Conservation (phyloP, 1,140 invertebrate species). For the Telenomus remus region DNA sequence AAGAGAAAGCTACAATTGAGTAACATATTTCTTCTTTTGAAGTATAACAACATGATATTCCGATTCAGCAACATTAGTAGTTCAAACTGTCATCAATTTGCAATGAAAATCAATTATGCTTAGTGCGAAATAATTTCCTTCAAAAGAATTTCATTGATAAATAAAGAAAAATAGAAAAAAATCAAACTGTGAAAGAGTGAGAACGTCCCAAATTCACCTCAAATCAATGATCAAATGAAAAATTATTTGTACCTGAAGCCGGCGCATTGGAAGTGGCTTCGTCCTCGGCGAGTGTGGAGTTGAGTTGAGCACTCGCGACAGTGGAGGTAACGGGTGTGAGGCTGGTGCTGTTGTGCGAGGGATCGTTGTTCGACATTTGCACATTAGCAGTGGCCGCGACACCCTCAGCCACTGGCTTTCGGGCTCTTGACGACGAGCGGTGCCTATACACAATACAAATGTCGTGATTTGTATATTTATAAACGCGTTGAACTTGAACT, state of each 20-base stretch:
- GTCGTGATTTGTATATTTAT: constrained; percentile 46
- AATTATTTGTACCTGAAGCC: constrained; percentile 58
- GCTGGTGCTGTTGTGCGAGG: constrained; percentile 65
- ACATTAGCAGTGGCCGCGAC: constrained; percentile 62
- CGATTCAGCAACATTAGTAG: no score
- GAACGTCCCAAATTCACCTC: no score
- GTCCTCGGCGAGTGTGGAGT: constrained; percentile 65
- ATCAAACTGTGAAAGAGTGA: no score
- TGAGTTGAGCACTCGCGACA: constrained; percentile 62
- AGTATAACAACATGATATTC: no score
- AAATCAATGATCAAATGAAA: neutral
- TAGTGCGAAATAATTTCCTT: no score
- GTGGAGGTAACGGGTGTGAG: constrained; percentile 66
- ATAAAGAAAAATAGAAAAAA: no score
- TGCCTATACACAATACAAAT: constrained; percentile 68
- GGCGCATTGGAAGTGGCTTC: constrained; percentile 66
- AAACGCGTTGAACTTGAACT: constrained; percentile 3
- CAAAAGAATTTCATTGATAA: no score
- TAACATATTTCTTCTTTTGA: no score
- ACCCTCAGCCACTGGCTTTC: constrained; percentile 73
- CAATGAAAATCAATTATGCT: no score
- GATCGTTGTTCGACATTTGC: constrained; percentile 70
- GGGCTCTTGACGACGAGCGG: constrained; percentile 78
- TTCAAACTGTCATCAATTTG: no score
- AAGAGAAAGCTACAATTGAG: no score